phyloP scores from a whole-genome alignment of 2,888 invertebrate species.

The Hirtodrosophila trivittata region DNA sequence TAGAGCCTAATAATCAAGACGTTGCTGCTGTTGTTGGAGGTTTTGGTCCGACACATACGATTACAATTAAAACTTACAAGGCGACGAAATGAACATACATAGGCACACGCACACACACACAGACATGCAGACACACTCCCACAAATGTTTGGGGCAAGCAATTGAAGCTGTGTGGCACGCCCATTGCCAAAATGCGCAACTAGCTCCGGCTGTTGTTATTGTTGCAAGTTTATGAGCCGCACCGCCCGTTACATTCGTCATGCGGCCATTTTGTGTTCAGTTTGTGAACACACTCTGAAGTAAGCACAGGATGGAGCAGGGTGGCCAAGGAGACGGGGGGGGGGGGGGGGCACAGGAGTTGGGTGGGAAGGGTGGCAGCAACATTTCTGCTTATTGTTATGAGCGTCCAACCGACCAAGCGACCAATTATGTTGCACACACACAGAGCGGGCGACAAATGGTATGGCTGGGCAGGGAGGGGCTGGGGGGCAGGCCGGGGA shows the following conservation, averaged over 20 bases:
- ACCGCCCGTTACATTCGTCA: conserved; percentile 65
- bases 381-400: conserved; percentile 73
- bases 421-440: conserved; percentile 60
- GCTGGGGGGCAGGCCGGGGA: neutral
- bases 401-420: conserved; percentile 45
- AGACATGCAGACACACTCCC: no score
- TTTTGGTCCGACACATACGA: conserved; percentile 32
- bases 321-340: neutral
- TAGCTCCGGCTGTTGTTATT: conserved; percentile 52
- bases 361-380: conserved; percentile 2
- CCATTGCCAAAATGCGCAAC: conserved; percentile 44
- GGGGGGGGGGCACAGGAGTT: neutral
- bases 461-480: neutral
- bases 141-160: conserved; percentile 31
- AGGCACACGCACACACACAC: conserved; percentile 4
- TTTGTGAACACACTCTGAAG: no score
- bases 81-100: conserved; percentile 63
- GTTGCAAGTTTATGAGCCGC: conserved; percentile 76
- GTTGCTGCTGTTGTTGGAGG: conserved; percentile 24
- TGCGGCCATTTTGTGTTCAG: conserved; percentile 60
- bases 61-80: conserved; percentile 78
- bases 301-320: neutral
- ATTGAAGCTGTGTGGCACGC: conserved; percentile 63
- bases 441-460: conserved; percentile 1
- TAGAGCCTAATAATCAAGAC: conserved; percentile 70